A percentile compares a stretch with the other conserved stretches of the same genome.
These are phyloP conservation scores for Silurus asotus DNA, from an alignment of 2,113 vertebrate genomes.

Conservation along the genomic window DNA sequence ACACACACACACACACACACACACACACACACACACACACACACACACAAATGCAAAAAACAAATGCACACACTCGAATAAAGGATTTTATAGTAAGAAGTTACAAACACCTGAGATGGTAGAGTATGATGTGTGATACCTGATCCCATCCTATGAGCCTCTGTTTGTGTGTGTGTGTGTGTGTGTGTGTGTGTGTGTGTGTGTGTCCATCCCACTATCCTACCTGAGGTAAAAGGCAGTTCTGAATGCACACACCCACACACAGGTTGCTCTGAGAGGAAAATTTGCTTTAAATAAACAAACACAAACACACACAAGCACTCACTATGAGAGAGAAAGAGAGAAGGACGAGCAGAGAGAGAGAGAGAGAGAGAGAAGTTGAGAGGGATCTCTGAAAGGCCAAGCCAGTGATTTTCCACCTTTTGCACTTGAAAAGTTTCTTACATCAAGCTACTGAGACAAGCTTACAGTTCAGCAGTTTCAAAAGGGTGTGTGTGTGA, in stretches of 20 bases:
- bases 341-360: constrained; percentile 15
- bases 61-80: neutral
- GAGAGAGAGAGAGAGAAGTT: constrained; percentile 1
- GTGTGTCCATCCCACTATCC: constrained; percentile 3
- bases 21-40: constrained; percentile 25
- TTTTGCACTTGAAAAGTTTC: constrained; percentile 44
- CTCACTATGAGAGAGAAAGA: constrained; percentile 27
- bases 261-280: constrained; percentile 1
- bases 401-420: constrained; percentile 52
- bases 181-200: neutral
- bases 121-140: constrained; percentile 1
- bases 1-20: constrained; percentile 19
- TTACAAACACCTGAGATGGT: constrained; percentile 21
- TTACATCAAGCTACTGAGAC: constrained; percentile 41
- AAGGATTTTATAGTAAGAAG: constrained; percentile 9
- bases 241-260: constrained; percentile 10
- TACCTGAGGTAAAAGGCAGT: constrained; percentile 10
- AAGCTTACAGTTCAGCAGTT: constrained; percentile 45
- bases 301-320: constrained; percentile 24
- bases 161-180: neutral
- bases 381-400: constrained; percentile 32
- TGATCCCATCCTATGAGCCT: neutral
- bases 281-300: constrained; percentile 42
- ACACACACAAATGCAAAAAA: constrained; percentile 14
- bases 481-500: neutral